These are phyloP conservation scores for Nymphalis urticae DNA, from an alignment of 2,888 invertebrate species.

Conservation along the genomic window DNA sequence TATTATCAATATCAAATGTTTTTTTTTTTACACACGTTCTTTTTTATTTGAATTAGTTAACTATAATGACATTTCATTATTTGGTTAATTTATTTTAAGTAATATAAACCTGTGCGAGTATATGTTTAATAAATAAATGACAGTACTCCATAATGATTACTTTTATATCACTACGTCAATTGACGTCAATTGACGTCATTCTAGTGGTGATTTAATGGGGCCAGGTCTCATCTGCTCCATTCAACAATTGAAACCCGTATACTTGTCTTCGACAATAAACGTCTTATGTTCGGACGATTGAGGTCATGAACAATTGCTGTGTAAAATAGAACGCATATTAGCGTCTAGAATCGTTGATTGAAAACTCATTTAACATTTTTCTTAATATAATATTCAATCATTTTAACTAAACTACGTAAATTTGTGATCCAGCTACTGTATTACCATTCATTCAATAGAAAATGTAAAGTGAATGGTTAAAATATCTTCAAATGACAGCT, in stretches of 20 bases:
- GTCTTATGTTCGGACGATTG: constrained; percentile 43
- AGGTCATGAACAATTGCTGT: constrained; percentile 51
- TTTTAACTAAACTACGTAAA: neutral
- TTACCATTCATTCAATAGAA: neutral
- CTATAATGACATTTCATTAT: neutral
- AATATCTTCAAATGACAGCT: no score
- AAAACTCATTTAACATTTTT: neutral
- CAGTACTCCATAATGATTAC: neutral
- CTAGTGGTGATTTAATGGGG: constrained; percentile 30
- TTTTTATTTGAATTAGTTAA: neutral
- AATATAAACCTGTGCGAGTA: neutral
- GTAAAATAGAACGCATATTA: constrained; percentile 35
- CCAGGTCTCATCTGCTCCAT: constrained; percentile 24
- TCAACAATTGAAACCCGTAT: constrained; percentile 27
- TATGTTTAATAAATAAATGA: neutral
- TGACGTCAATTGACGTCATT: constrained; percentile 26
- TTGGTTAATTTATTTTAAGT: neutral
- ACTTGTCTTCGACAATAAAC: constrained; percentile 47
- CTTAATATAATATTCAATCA: constrained; percentile 5
- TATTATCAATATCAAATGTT: neutral
- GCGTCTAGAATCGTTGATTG: neutral
- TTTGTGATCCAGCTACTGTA: neutral
- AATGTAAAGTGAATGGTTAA: neutral
- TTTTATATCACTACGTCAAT: neutral
- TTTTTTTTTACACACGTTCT: neutral